A percentile compares a stretch with the other conserved stretches of the same genome.
Conservation (phyloP, 2,113 vertebrate genomes). For the Urocolius indicus region DNA sequence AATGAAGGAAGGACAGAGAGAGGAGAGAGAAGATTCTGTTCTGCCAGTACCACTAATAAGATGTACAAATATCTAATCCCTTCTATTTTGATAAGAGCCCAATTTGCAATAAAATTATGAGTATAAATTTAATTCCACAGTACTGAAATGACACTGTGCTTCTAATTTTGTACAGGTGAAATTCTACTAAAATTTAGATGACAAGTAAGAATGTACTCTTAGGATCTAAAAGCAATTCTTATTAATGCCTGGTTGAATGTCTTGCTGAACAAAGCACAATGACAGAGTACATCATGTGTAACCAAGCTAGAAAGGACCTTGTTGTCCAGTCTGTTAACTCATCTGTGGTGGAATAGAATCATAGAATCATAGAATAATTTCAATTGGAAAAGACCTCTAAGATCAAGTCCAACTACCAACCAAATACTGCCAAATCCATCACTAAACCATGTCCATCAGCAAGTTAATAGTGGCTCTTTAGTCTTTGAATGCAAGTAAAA, state of each 20-base stretch:
- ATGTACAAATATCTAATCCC: neutral
- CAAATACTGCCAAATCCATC: no score
- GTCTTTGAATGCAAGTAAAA: neutral
- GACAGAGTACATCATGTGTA: neutral
- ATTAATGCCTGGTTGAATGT: neutral
- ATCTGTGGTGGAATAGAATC: neutral
- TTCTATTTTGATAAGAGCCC: neutral
- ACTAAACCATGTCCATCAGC: no score
- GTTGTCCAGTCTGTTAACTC: neutral
- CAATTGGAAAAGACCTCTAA: no score
- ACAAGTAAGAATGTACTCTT: neutral
- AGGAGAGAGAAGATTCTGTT: neutral
- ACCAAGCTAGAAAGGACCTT: neutral
- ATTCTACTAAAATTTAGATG: neutral
- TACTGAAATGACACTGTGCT: neutral
- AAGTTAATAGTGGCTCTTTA: neutral
- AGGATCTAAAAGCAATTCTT: neutral
- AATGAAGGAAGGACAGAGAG: neutral
- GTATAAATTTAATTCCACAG: neutral
- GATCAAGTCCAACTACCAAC: no score
- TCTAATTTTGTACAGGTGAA: neutral
- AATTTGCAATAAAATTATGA: neutral
- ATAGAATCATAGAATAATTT: no score
- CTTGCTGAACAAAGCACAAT: slow-evolving; percentile 12
- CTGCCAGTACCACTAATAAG: neutral